Evolutionary conservation across 2,113 vertebrate species (phyloP).

Genomic region (Nematolebias whitei): DNA sequence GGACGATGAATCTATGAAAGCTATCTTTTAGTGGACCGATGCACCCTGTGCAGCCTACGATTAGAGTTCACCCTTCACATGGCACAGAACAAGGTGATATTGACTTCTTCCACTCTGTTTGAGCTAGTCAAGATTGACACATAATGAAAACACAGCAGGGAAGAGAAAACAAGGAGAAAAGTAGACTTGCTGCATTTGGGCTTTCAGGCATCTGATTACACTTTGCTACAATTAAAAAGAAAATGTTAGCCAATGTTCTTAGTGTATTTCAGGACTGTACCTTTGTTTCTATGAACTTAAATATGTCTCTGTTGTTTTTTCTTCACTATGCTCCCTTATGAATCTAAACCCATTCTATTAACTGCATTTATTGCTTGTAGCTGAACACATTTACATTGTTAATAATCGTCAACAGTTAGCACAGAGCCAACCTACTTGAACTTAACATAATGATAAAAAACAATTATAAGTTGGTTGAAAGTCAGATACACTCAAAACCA

Average conservation of each 20-base stretch:
- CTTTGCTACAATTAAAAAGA: constrained; percentile 11
- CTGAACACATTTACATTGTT: constrained; percentile 1
- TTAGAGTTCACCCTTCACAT: constrained; percentile 70
- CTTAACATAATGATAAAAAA: constrained; percentile 21
- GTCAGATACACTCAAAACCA: constrained; percentile 7
- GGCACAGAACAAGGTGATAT: constrained; percentile 68
- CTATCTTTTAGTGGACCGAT: constrained; percentile 57
- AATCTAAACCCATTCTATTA: background rate
- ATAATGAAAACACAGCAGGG: constrained; percentile 68
- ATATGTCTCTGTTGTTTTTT: background rate
- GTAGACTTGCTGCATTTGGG: constrained; percentile 29
- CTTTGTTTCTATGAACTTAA: background rate
- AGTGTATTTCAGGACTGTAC: background rate
- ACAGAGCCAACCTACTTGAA: background rate
- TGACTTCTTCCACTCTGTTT: constrained; percentile 77
- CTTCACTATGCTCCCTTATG: background rate
- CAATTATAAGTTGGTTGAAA: constrained; percentile 15
- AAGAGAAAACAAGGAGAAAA: constrained; percentile 36
- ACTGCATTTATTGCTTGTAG: background rate
- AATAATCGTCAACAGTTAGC: background rate
- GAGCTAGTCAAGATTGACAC: constrained; percentile 72
- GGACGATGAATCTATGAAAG: constrained; percentile 72
- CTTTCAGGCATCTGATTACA: constrained; percentile 17
- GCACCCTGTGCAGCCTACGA: constrained; percentile 62
- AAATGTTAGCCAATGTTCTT: background rate